Evolutionary conservation across 37 sponge, comb jelly and placozoan species (phyloP).

Genomic region (Mnemiopsis leidyi): DNA sequence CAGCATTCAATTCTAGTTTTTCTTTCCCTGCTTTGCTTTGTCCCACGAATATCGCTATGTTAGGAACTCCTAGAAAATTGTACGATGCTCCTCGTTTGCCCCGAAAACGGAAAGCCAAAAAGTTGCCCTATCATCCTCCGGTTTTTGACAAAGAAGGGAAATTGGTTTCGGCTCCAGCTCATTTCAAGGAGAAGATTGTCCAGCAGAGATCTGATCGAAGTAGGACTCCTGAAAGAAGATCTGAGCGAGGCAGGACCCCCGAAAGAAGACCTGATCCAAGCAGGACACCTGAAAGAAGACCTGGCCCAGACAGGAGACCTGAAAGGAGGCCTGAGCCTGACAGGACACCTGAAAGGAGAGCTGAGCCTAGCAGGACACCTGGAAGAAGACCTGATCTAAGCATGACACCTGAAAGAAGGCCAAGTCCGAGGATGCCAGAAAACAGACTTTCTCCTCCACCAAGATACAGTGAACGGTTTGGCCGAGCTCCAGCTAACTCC

Average conservation of each 20-base stretch:
- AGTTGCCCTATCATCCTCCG: neutral
- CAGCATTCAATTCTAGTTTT: neutral
- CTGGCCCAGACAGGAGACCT: neutral
- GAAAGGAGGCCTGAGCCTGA: neutral
- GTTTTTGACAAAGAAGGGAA: neutral
- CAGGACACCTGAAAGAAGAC: neutral
- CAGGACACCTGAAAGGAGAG: neutral
- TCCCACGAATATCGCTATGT: neutral
- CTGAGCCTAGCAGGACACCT: neutral
- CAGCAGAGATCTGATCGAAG: neutral
- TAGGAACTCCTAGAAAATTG: neutral
- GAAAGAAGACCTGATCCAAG: neutral
- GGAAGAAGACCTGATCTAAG: neutral
- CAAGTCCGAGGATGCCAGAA: neutral
- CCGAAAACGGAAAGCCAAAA: neutral
- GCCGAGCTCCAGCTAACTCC: too few relatives aligned
- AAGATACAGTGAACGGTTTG: too few relatives aligned
- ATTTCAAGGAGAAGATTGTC: neutral
- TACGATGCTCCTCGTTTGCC: neutral
- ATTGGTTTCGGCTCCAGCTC: neutral
- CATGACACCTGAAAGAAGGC: neutral
- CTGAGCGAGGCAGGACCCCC: neutral
- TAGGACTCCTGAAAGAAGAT: neutral
- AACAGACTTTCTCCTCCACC: too few relatives aligned
- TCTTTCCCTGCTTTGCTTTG: neutral